These are phyloP conservation scores for Drosophila stalkeri DNA, from an alignment of 2,888 invertebrate genomes.

Conservation along the genomic window DNA sequence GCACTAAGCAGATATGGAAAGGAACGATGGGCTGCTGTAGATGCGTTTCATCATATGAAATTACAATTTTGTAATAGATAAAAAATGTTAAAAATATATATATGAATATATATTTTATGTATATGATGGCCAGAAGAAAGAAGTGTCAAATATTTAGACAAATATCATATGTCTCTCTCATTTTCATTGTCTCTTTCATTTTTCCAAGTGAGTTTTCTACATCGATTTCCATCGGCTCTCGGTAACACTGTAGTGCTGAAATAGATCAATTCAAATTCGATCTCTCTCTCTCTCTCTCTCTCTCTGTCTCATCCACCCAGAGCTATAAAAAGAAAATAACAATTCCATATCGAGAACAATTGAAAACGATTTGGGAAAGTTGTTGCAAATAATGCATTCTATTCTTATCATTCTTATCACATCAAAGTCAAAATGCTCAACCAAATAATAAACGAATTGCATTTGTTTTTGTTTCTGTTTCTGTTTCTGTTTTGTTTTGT, in stretches of 20 bases:
- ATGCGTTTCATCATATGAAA: conserved; percentile 13
- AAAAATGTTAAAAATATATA: not conserved
- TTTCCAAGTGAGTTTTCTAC: not conserved
- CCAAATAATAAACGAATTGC: conserved; percentile 34
- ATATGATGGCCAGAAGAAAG: not conserved
- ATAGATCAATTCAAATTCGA: conserved; percentile 6
- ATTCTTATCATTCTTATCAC: conserved; percentile 56
- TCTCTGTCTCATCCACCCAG: conserved; percentile 4
- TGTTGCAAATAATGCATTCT: conserved; percentile 57
- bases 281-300: too few relatives aligned
- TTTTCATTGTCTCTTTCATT: not conserved
- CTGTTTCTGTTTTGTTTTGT: not conserved
- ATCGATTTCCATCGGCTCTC: too few relatives aligned
- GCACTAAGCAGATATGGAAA: conserved; percentile 23
- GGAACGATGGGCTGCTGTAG: conserved; percentile 9
- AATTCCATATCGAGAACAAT: conserved; percentile 30
- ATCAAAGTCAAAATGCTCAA: conserved; percentile 52
- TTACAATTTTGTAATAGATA: conserved; percentile 14
- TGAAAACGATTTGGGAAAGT: conserved; percentile 42
- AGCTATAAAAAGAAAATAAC: not conserved
- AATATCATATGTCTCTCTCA: not conserved
- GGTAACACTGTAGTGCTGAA: not conserved
- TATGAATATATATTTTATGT: too few relatives aligned
- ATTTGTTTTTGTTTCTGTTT: not conserved
- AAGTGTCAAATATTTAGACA: conserved; percentile 9